These are phyloP conservation scores for Aphodius sticticus DNA, from an alignment of 2,888 invertebrate species.

Conservation along the genomic window DNA sequence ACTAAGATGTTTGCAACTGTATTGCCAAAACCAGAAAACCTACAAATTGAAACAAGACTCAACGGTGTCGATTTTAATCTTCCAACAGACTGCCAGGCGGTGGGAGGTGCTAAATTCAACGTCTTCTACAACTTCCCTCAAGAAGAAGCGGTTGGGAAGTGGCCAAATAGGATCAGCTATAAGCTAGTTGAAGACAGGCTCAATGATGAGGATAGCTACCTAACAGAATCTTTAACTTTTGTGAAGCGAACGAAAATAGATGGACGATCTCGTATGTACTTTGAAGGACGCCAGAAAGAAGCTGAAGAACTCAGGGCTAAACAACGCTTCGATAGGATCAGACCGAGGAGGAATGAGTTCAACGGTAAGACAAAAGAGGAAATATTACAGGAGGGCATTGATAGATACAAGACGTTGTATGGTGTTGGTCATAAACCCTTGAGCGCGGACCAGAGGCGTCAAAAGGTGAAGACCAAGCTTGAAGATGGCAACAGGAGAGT, in stretches of 20 bases:
- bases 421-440: neutral
- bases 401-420: neutral
- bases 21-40: neutral
- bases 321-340: neutral
- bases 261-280: neutral
- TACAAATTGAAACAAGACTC: neutral
- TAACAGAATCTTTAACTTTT: neutral
- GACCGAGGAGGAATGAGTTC: neutral
- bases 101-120: neutral
- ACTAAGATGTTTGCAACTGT: neutral
- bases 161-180: neutral
- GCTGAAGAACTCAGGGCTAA: neutral
- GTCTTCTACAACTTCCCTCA: neutral
- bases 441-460: neutral
- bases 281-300: neutral
- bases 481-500: neutral
- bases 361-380: neutral
- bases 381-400: neutral
- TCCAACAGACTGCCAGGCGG: neutral
- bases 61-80: neutral
- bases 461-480: neutral
- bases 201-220: neutral
- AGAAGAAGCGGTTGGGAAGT: neutral
- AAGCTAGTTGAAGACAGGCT: neutral
- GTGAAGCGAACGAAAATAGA: neutral